Base-by-base conservation (phyloP, 2,113 vertebrate species). In the Litocranius walleri region DNA sequence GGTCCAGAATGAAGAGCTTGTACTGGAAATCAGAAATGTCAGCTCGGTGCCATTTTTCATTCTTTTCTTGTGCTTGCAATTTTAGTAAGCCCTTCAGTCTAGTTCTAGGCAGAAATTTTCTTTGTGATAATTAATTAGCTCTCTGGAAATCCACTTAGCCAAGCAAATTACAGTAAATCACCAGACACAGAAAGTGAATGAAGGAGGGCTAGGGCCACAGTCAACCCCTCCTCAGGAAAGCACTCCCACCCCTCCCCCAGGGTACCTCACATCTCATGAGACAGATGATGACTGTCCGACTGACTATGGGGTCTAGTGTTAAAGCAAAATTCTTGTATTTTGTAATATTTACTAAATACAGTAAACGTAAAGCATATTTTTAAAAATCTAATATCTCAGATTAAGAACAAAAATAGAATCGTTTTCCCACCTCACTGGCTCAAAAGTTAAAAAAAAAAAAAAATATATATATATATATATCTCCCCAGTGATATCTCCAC, bases 91-190 rank as follows among this genome's bases (percentile, higher is more conserved):
- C 16, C 40, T 52, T 43, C 59, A 33, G 17, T 64, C 43, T 29
- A 36, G 36, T 92, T 80, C 52, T 94, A 95, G 81, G 45, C 59
- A 94, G 36, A 95, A n/a, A 52, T 97, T 36, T 61, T 61, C 71
- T 88, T 56, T 85, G 40, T 94, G 45, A 95, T 67, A 88, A 43
- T 61, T 54, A 29, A 7, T 87, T 86, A 48, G 78, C 43, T 90
- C 67, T 96, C 48, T 29, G 7, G 61, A 85, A 94, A 74, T 74
- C 23, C 54, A 85, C 45, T 92, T 84, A 80, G 27, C 25, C 7
- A 56, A 59, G 40, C 16, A 36, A 92, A 81, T 77, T 59, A 43
- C 78, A 84, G 13, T 45, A 77, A 87, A 29, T 30, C 45, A 78
- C 50, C 43, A 94, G 40, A 77, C 3, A 59, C 4, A 19, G 50